Base-by-base conservation (phyloP, 2,797 vertebrate species). In the Centroberyx gerrardi region DNA sequence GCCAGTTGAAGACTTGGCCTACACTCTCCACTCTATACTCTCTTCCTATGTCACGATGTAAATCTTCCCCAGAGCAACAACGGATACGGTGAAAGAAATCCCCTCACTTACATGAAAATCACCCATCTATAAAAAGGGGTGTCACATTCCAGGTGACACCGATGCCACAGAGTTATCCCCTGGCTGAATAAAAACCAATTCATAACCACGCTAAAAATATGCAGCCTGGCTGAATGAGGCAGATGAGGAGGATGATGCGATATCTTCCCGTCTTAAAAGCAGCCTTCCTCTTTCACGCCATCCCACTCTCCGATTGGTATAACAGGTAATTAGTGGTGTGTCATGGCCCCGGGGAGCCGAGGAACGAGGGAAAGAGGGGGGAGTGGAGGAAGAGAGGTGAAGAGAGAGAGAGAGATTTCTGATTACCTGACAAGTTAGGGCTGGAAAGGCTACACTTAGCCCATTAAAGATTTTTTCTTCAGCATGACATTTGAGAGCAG, bases 381-480 rank as follows among this genome's bases (percentile, higher is more conserved):
- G 64, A 36, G 87, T 82, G 81, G 87, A 87, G 52, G 40, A 55
- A 10, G 31, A 56, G 40, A 56, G 70, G 46, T 36, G 28, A 74
- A 66, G 62, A 33, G 8, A 85, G 95, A 94, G 93, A 95, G 96
- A 96, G 96, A 96, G 96, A 98, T 98, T 97, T 97, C 95, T 97
- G 96, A 78, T 84, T 96, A 97, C 96, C 96, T 98, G 97, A 97
- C 97, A 98, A 97, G 97, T 97, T 97, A 94, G 95, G 97, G 96
- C 97, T 95, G 96, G 97, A 98, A 98, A 97, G 96, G 96, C 97
- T 98, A 99, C 97, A 98, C 96, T 98, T 99, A 99, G 96, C 97
- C 97, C 97, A 99, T 99, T 99, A 99, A 97, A 97, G 97, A 97
- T 96, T 97, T 97, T 96, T 94, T 94, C 49, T 94, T 93, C 95